A percentile compares a stretch with the other conserved stretches of the same genome.
phyloP scores from a whole-genome alignment of 2,113 vertebrate species.

The Hydropotes inermis region DNA sequence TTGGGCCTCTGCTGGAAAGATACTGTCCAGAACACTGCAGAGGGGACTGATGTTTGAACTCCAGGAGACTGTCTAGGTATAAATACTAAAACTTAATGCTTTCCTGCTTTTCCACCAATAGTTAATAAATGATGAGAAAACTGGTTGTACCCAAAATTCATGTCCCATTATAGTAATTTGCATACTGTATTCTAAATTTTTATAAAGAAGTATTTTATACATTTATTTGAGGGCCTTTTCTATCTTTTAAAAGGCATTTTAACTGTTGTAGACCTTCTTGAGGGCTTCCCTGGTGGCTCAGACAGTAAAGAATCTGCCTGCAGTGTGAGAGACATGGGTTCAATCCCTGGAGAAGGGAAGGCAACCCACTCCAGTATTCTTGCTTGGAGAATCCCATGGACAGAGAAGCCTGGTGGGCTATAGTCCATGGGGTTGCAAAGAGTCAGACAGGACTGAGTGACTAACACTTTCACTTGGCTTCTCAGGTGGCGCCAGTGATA shows the following conservation, averaged over 20 bases:
- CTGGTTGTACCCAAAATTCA: not conserved
- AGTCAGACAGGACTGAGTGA: not conserved
- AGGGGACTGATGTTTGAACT: not conserved
- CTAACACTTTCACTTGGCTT: not conserved
- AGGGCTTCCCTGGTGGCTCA: not conserved
- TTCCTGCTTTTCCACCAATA: not conserved
- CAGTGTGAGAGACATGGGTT: not conserved
- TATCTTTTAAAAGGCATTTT: not conserved
- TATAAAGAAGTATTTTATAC: not conserved
- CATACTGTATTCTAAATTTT: not conserved
- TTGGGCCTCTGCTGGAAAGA: not conserved
- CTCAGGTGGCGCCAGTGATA: not conserved
- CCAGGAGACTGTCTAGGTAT: not conserved
- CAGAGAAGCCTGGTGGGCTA: not conserved
- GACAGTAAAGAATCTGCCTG: not conserved
- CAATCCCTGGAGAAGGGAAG: not conserved
- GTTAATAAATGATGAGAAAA: not conserved
- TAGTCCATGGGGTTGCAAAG: not conserved
- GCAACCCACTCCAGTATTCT: not conserved
- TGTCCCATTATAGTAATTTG: not conserved
- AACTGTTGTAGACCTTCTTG: not conserved
- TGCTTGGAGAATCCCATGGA: not conserved
- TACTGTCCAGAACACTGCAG: not conserved
- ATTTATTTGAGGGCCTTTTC: not conserved
- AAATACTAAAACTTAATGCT: not conserved